These are phyloP conservation scores for Sinodicranocentrus sp. DNA, from an alignment of 2,888 invertebrate genomes.

Conservation along the genomic window DNA sequence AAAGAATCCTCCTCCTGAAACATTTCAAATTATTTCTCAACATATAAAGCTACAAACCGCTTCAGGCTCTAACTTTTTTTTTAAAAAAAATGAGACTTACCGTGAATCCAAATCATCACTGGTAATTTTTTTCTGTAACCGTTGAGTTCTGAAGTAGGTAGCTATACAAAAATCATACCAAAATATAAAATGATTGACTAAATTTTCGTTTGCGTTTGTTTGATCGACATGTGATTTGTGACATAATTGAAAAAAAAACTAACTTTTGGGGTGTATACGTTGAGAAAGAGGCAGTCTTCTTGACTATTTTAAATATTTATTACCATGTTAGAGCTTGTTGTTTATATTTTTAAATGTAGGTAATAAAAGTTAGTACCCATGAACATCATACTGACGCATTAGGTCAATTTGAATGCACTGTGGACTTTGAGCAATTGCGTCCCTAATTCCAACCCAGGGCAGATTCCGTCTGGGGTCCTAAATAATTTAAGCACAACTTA, in stretches of 20 bases:
- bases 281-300: slow-evolving; percentile 74
- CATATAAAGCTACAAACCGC: background rate
- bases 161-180: no score
- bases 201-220: no score
- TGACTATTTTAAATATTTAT: slow-evolving; percentile 37
- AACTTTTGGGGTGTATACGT: slow-evolving; percentile 48
- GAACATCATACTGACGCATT: slow-evolving; percentile 60
- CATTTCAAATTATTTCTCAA: no score
- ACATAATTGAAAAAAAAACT: background rate
- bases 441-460: slow-evolving; percentile 70
- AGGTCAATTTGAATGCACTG: slow-evolving; percentile 73
- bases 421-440: slow-evolving; percentile 69
- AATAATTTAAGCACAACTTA: no score
- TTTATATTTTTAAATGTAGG: background rate
- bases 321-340: background rate
- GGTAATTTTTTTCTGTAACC: slow-evolving; percentile 27
- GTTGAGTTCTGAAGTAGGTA: background rate
- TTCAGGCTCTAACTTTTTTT: background rate
- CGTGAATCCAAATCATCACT: slow-evolving; percentile 73
- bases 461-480: slow-evolving; percentile 69
- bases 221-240: no score
- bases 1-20: slow-evolving; percentile 22
- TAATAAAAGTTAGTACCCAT: slow-evolving; percentile 22
- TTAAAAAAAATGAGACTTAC: background rate
- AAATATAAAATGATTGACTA: no score